A percentile compares a stretch with the other conserved stretches of the same genome.
These are phyloP conservation scores for Spheniscus humboldti DNA, from an alignment of 2,797 vertebrate species.

Conservation along the genomic window DNA sequence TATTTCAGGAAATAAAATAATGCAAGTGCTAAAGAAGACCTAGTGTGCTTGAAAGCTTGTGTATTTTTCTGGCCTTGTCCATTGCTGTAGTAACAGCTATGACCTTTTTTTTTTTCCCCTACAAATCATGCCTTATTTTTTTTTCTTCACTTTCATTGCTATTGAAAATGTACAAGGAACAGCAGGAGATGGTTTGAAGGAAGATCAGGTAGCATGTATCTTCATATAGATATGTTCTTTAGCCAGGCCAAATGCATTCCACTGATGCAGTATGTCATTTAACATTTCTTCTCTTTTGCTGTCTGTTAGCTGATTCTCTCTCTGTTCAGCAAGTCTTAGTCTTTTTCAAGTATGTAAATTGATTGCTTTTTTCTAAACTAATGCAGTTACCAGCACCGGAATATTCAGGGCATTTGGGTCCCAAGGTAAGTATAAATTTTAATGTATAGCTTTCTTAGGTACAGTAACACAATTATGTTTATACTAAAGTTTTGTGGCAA, in stretches of 20 bases:
- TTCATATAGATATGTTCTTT: background rate
- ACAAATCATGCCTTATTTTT: background rate
- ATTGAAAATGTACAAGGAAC: background rate
- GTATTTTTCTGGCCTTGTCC: background rate
- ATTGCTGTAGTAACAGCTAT: background rate
- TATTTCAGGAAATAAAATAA: slow-evolving; percentile 4
- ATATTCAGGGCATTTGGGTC: background rate
- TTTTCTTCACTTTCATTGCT: background rate
- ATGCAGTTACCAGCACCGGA: background rate
- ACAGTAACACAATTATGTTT: background rate
- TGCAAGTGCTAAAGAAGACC: background rate
- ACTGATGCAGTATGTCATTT: background rate
- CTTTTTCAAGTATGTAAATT: background rate
- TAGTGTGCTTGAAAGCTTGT: background rate
- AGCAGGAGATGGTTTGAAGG: background rate
- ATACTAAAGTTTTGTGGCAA: background rate
- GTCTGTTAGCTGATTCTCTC: background rate
- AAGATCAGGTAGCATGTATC: background rate
- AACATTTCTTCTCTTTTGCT: background rate
- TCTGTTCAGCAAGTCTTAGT: background rate
- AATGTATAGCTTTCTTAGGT: background rate
- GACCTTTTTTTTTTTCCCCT: background rate
- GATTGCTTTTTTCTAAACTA: background rate
- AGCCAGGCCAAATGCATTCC: background rate
- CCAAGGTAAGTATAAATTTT: slow-evolving; percentile 16